These are phyloP conservation scores for Stegophylla sp. DNA, from an alignment of 2,888 invertebrate species.

Conservation along the genomic window DNA sequence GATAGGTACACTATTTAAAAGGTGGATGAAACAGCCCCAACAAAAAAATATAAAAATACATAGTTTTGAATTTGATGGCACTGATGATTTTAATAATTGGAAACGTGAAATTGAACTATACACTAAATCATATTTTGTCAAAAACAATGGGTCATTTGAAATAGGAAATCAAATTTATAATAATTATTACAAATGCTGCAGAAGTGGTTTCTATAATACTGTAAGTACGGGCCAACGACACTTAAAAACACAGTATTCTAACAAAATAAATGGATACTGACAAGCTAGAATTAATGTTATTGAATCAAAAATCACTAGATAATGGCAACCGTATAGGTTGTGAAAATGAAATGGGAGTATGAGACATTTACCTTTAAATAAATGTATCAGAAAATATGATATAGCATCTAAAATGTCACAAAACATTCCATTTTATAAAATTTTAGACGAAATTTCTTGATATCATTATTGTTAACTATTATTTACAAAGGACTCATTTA, in stretches of 20 bases:
- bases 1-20: constrained; percentile 26
- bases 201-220: constrained; percentile 54
- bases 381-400: constrained; percentile 38
- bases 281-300: constrained; percentile 47
- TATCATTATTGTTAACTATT: no score
- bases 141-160: not conserved
- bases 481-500: no score
- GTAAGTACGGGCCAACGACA: constrained; percentile 53
- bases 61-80: not conserved
- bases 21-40: constrained; percentile 23
- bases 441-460: constrained; percentile 60
- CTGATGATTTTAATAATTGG: constrained; percentile 5
- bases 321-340: constrained; percentile 58
- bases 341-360: constrained; percentile 56
- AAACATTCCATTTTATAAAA: constrained; percentile 57
- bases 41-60: constrained; percentile 13
- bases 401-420: constrained; percentile 60
- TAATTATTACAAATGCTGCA: constrained; percentile 47
- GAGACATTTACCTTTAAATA: constrained; percentile 50
- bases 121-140: not conserved
- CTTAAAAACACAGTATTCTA: constrained; percentile 58
- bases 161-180: constrained; percentile 12
- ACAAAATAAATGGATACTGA: constrained; percentile 60
- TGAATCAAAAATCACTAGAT: not conserved
- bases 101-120: constrained; percentile 18